Evolutionary conservation across 2,888 invertebrate species (phyloP).

Genomic region (Nudaria mundana): DNA sequence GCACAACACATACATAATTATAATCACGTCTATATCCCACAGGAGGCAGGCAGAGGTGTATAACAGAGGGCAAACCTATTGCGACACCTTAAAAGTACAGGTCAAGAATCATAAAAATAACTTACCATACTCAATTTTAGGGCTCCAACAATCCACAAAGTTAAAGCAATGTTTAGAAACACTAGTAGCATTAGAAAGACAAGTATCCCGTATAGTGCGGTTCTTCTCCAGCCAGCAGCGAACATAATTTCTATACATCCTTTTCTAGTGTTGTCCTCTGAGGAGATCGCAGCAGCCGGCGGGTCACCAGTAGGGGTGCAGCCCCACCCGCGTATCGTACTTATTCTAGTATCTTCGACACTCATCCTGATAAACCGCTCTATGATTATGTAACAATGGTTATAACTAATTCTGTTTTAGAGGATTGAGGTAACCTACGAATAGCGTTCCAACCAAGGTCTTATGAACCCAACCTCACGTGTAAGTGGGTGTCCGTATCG

Average conservation of each 20-base stretch:
- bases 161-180: constrained; percentile 95
- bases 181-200: constrained; percentile 92
- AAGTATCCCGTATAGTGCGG: constrained; percentile 93
- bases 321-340: constrained; percentile 65
- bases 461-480: no score
- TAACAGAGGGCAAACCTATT: no score
- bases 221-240: constrained; percentile 92
- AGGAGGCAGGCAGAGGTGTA: no score
- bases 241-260: constrained; percentile 51
- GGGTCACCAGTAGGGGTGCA: constrained; percentile 69
- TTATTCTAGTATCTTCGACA: constrained; percentile 44
- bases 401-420: no score
- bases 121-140: constrained; percentile 96
- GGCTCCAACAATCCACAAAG: constrained; percentile 97
- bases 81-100: neutral
- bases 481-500: no score
- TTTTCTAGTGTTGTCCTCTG: constrained; percentile 31
- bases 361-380: constrained; percentile 38
- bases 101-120: neutral
- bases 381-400: constrained; percentile 49
- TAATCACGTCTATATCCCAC: no score
- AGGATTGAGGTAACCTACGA: no score
- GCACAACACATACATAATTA: no score
- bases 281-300: constrained; percentile 39
- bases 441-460: no score